A percentile compares a stretch with the other conserved stretches of the same genome.
Conservation (phyloP, 2,888 invertebrate species). For the Ophioninae sp. region DNA sequence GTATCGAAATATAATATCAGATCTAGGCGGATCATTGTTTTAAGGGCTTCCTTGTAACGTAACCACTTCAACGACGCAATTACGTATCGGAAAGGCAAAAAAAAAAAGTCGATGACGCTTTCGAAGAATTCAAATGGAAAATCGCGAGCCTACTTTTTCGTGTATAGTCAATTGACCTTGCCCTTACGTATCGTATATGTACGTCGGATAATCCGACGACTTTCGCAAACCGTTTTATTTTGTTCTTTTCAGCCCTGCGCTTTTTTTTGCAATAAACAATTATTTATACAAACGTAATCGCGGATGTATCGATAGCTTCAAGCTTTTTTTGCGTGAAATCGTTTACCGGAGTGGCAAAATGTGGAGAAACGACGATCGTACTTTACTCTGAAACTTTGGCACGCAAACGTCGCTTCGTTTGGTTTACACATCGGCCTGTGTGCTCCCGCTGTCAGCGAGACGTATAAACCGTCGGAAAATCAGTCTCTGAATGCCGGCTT, state of each 20-base stretch:
- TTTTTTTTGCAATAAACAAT: not conserved
- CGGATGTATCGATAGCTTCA: constrained; percentile 33
- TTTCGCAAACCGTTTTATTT: not conserved
- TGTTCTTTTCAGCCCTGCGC: not conserved
- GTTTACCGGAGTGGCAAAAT: constrained; percentile 29
- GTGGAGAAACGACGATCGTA: constrained; percentile 48
- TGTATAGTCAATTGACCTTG: not conserved
- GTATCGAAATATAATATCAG: constrained; percentile 39
- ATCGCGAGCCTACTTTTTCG: constrained; percentile 1
- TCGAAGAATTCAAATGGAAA: not conserved
- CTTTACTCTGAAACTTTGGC: constrained; percentile 64
- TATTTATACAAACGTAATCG: constrained; percentile 14
- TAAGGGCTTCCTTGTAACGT: constrained; percentile 49
- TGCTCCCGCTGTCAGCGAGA: constrained; percentile 46
- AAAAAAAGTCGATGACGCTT: not conserved
- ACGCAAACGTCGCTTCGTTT: constrained; percentile 67
- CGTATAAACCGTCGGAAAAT: constrained; percentile 74
- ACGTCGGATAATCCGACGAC: not conserved
- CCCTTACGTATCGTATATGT: not conserved
- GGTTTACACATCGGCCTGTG: constrained; percentile 57
- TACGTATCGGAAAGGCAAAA: not conserved
- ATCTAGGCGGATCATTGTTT: constrained; percentile 41
- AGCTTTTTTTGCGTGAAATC: constrained; percentile 12
- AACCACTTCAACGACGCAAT: constrained; percentile 17
- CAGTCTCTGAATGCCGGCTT: constrained; percentile 74